Conservation (phyloP, 37 sponge, comb jelly and placozoan genomes). For the Spongilla lacustris region DNA sequence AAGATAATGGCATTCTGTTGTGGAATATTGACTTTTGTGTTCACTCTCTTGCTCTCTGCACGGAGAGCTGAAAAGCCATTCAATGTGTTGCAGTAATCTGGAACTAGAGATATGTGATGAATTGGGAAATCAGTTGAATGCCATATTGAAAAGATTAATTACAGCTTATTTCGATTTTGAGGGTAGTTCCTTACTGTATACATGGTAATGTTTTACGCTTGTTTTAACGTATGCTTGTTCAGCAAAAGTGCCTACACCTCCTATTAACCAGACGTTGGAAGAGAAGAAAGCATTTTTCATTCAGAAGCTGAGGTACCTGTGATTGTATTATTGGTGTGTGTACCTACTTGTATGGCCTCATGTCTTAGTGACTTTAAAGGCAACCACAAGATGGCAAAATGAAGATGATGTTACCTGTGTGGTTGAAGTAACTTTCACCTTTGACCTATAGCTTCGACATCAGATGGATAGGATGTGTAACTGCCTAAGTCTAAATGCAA, state of each 20-base stretch:
- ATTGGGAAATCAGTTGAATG: too few relatives aligned
- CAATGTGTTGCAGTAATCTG: not conserved
- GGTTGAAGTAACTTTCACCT: not conserved
- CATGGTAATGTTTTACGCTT: not conserved
- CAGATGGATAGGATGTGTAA: too few relatives aligned
- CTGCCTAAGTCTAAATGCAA: too few relatives aligned
- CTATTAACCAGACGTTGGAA: not conserved
- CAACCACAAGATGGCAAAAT: slow-evolving; percentile 25
- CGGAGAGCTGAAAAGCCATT: not conserved
- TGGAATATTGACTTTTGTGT: not conserved
- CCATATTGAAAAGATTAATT: too few relatives aligned
- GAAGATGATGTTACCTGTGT: slow-evolving; percentile 33
- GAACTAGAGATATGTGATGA: not conserved
- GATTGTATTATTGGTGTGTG: not conserved
- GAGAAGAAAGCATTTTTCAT: not conserved
- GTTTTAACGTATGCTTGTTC: too few relatives aligned
- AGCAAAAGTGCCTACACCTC: not conserved
- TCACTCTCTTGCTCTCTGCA: not conserved
- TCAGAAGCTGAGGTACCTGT: slow-evolving; percentile 8
- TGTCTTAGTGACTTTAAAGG: slow-evolving; percentile 8
- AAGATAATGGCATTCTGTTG: too few relatives aligned
- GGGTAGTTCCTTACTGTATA: not conserved
- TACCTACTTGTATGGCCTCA: not conserved
- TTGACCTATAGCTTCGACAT: too few relatives aligned
- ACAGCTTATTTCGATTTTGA: too few relatives aligned